Evolutionary conservation across 2,888 invertebrate species (phyloP).

Genomic region (Sicus ferrugineus): DNA sequence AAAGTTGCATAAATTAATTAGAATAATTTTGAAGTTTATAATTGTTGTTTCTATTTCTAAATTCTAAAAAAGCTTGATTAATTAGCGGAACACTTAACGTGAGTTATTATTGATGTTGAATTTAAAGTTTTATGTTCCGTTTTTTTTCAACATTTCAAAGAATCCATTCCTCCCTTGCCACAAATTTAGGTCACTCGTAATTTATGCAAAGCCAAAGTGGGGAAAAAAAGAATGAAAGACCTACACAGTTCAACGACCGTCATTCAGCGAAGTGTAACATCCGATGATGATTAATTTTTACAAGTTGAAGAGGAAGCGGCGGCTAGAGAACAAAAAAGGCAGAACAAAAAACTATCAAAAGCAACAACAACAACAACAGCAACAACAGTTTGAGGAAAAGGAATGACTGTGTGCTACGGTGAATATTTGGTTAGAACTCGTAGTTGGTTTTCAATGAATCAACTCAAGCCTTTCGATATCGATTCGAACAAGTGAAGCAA

Average conservation of each 20-base stretch:
- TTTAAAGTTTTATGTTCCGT: too few relatives aligned
- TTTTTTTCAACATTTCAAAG: too few relatives aligned
- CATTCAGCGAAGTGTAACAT: not conserved
- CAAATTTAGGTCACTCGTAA: not conserved
- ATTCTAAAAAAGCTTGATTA: too few relatives aligned
- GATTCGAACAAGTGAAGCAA: slow-evolving; percentile 7
- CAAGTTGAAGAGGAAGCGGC: not conserved
- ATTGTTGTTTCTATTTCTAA: too few relatives aligned
- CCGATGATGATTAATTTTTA: not conserved
- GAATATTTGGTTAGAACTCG: not conserved
- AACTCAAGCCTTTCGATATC: slow-evolving; percentile 21
- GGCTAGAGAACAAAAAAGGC: not conserved
- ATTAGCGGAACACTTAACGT: too few relatives aligned
- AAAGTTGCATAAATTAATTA: too few relatives aligned
- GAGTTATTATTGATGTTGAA: too few relatives aligned
- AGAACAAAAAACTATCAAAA: not conserved
- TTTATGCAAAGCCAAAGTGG: not conserved
- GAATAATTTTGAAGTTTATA: too few relatives aligned
- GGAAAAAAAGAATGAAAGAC: too few relatives aligned
- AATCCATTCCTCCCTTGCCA: not conserved
- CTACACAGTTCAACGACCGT: not conserved
- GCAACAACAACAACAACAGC: not conserved
- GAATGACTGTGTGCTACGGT: not conserved
- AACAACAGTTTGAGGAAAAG: not conserved
- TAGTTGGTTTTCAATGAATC: slow-evolving; percentile 9